phyloP scores from a whole-genome alignment of 2,888 invertebrate genomes.

The Eilema griseolum region DNA sequence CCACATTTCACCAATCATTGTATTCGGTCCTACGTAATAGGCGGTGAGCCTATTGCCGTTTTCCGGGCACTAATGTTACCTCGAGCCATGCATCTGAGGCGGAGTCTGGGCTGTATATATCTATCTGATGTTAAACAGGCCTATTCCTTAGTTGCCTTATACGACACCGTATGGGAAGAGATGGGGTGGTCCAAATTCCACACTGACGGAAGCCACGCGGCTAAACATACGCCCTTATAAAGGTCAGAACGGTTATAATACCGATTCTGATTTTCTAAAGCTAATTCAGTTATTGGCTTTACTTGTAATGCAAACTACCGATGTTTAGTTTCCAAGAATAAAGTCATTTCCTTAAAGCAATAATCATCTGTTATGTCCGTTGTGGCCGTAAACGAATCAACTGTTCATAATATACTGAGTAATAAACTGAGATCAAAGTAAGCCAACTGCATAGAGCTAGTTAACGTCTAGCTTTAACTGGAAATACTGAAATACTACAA shows the following conservation, averaged over 20 bases:
- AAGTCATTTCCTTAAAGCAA: constrained; percentile 10
- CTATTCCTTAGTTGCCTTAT: too few relatives aligned
- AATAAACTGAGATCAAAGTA: constrained; percentile 20
- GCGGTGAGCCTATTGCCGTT: too few relatives aligned
- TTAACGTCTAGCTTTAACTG: constrained; percentile 12
- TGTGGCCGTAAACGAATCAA: constrained; percentile 3
- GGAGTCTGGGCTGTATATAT: too few relatives aligned
- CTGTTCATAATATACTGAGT: constrained; percentile 11
- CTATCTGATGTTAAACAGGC: too few relatives aligned
- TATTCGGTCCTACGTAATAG: too few relatives aligned
- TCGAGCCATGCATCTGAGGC: too few relatives aligned
- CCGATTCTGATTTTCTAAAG: not conserved
- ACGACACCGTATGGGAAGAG: too few relatives aligned
- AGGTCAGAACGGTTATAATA: not conserved
- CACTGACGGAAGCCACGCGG: too few relatives aligned
- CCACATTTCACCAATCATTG: too few relatives aligned
- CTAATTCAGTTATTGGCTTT: not conserved
- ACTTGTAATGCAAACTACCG: not conserved
- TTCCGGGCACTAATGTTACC: too few relatives aligned
- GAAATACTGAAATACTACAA: constrained; percentile 4
- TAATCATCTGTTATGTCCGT: constrained; percentile 7
- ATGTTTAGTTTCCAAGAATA: constrained; percentile 18
- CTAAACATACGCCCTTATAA: too few relatives aligned
- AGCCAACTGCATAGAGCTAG: constrained; percentile 1
- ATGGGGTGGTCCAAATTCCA: too few relatives aligned